These are phyloP conservation scores for Blera fallax DNA, from an alignment of 2,888 invertebrate genomes.

Conservation along the genomic window DNA sequence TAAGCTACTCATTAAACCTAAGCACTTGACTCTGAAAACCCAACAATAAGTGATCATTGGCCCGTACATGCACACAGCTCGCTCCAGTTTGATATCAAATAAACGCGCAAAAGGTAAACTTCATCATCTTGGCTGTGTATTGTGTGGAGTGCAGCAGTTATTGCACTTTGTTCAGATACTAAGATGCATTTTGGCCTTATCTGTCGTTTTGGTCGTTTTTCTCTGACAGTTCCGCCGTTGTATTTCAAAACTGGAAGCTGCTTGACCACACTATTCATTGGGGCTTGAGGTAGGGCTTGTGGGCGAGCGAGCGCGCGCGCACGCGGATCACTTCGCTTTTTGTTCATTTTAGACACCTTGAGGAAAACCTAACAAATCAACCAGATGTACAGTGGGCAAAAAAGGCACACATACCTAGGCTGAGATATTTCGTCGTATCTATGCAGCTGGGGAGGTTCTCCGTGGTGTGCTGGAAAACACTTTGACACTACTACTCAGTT, in stretches of 20 bases:
- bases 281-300: constrained; percentile 3
- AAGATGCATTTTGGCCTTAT: constrained; percentile 36
- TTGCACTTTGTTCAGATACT: constrained; percentile 16
- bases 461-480: constrained; percentile 6
- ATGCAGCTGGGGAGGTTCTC: neutral
- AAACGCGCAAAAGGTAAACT: constrained; percentile 26
- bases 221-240: constrained; percentile 35
- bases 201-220: neutral
- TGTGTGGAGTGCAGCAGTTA: neutral
- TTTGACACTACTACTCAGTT: constrained; percentile 15
- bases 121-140: neutral
- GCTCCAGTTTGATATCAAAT: constrained; percentile 31
- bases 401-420: neutral
- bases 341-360: constrained; percentile 42
- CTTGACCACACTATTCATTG: constrained; percentile 39
- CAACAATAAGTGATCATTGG: constrained; percentile 17
- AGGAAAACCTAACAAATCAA: constrained; percentile 43
- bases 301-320: neutral
- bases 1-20: constrained; percentile 5
- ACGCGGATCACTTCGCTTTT: neutral
- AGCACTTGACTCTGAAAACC: constrained; percentile 46
- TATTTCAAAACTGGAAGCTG: constrained; percentile 51
- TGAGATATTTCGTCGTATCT: constrained; percentile 7
- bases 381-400: neutral
- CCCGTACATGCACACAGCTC: neutral